These are phyloP conservation scores for Ormia ochracea DNA, from an alignment of 2,888 invertebrate species.

Conservation along the genomic window DNA sequence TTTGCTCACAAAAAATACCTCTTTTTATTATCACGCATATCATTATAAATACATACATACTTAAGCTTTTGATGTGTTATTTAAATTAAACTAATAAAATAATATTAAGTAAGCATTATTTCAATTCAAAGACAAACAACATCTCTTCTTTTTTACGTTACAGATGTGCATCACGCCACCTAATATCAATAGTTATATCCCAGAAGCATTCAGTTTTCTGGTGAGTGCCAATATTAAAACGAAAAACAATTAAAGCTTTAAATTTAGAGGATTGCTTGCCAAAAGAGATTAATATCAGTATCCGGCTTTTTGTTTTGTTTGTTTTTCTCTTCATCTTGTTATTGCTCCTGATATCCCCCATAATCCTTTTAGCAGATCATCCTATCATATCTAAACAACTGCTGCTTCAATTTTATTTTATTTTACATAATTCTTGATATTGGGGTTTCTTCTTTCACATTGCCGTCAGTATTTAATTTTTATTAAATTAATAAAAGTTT, in stretches of 20 bases:
- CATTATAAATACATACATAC: constrained; percentile 11
- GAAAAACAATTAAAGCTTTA: constrained; percentile 24
- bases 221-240: constrained; percentile 68
- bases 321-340: background rate
- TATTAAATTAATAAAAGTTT: background rate
- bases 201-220: constrained; percentile 75
- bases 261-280: background rate
- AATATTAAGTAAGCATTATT: constrained; percentile 49
- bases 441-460: constrained; percentile 4
- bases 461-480: background rate
- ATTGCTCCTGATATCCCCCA: background rate
- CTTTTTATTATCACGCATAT: constrained; percentile 24
- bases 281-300: constrained; percentile 4
- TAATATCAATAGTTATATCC: constrained; percentile 74
- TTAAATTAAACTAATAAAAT: constrained; percentile 26
- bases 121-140: constrained; percentile 53
- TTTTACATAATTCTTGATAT: background rate
- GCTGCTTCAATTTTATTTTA: constrained; percentile 10
- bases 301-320: background rate
- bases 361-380: constrained; percentile 15
- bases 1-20: background rate
- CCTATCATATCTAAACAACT: constrained; percentile 16
- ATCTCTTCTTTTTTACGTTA: constrained; percentile 69
- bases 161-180: constrained; percentile 74
- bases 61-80: constrained; percentile 33